phyloP scores from a whole-genome alignment of 2,113 vertebrate species.

The Ciconia boyciana region DNA sequence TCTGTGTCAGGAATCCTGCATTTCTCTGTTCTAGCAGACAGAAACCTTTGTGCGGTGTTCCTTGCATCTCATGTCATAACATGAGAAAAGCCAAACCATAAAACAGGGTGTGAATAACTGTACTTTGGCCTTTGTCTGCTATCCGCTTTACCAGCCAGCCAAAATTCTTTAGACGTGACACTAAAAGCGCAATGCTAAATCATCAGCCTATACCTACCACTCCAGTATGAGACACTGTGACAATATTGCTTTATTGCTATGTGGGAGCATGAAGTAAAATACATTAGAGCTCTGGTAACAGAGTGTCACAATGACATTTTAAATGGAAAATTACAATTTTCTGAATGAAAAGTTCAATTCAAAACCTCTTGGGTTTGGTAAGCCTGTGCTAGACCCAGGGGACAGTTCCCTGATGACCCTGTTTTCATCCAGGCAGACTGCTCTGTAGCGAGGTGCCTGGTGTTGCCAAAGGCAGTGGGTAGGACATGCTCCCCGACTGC shows the following conservation, averaged over 20 bases:
- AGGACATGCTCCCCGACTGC: accelerated
- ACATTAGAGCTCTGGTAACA: neutral
- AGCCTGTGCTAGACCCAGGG: neutral
- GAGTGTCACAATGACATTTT: neutral
- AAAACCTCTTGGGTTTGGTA: neutral
- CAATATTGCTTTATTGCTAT: neutral
- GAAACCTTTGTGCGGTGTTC: neutral
- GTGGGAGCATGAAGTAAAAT: neutral
- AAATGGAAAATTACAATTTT: neutral
- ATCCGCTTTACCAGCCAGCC: neutral
- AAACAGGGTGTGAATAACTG: conserved; percentile 43
- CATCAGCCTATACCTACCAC: neutral
- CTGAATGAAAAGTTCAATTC: neutral
- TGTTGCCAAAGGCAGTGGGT: neutral
- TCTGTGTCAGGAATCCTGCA: neutral
- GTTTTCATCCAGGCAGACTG: neutral
- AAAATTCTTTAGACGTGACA: conserved; percentile 21
- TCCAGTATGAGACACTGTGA: neutral
- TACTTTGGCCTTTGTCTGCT: conserved; percentile 23
- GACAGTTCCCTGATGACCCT: neutral
- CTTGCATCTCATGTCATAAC: conserved; percentile 11
- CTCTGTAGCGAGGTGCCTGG: neutral
- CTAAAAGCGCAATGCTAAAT: neutral
- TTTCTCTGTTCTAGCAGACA: neutral
- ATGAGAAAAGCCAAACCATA: conserved; percentile 32